These are phyloP conservation scores for Zaprionus taronus DNA, from an alignment of 1,140 invertebrate genomes.

Conservation along the genomic window DNA sequence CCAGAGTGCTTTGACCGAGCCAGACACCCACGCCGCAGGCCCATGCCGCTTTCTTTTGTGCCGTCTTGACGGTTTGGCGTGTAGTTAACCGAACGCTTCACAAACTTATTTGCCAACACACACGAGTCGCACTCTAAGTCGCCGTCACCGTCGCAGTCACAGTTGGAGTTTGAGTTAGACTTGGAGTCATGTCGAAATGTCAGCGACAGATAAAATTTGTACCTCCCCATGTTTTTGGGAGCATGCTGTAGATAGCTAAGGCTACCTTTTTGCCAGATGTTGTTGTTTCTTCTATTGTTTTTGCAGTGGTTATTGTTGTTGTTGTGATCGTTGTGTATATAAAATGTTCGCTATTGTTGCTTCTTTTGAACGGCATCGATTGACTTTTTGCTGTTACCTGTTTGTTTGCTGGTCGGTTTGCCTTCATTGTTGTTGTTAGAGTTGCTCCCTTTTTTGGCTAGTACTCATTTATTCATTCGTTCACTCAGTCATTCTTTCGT, in stretches of 20 bases:
- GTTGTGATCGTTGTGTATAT: constrained; percentile 17
- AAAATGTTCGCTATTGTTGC: constrained; percentile 57
- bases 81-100: constrained; percentile 35
- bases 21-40: constrained; percentile 59
- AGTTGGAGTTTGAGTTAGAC: constrained; percentile 16
- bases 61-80: constrained; percentile 43
- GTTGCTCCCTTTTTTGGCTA: constrained; percentile 38
- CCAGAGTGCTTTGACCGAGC: constrained; percentile 69
- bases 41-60: constrained; percentile 66
- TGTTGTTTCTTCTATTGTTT: constrained; percentile 29
- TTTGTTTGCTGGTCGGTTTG: constrained; percentile 58
- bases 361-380: constrained; percentile 63
- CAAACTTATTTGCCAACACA: constrained; percentile 53
- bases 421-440: constrained; percentile 46
- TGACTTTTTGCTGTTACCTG: constrained; percentile 61
- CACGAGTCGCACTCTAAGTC: constrained; percentile 39
- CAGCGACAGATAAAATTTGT: constrained; percentile 74
- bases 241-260: constrained; percentile 51
- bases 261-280: constrained; percentile 28
- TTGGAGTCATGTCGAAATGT: constrained; percentile 74
- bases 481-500: constrained; percentile 1
- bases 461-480: constrained; percentile 13
- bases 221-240: constrained; percentile 68
- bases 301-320: constrained; percentile 32
- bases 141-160: constrained; percentile 14